Conservation (phyloP, 2,888 invertebrate genomes). For the Machimus rusticus region DNA sequence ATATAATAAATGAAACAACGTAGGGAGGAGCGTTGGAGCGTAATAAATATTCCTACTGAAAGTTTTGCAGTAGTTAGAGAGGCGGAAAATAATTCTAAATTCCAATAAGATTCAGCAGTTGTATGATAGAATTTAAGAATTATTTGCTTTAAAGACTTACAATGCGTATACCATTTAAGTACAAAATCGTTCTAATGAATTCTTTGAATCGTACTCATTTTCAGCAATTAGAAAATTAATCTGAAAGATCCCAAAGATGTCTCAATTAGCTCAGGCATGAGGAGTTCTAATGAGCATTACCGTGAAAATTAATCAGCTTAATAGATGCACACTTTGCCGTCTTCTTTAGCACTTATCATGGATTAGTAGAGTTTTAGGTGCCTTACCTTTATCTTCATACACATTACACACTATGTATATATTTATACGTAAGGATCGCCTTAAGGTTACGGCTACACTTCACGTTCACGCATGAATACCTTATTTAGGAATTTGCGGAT, state of each 20-base stretch:
- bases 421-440: background rate
- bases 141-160: background rate
- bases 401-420: too few relatives aligned
- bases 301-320: background rate
- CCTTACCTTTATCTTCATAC: background rate
- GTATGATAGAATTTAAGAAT: too few relatives aligned
- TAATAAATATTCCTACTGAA: too few relatives aligned
- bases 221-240: background rate
- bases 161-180: background rate
- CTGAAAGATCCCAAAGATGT: background rate
- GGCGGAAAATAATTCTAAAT: too few relatives aligned
- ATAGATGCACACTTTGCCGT: background rate
- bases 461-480: background rate
- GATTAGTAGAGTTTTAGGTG: background rate
- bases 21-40: background rate
- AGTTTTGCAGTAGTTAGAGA: background rate
- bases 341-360: background rate
- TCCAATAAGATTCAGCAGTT: too few relatives aligned
- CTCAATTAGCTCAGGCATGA: background rate
- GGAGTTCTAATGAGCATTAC: background rate
- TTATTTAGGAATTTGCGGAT: background rate
- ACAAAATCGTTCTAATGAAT: background rate
- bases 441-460: background rate
- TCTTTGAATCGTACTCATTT: background rate
- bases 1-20: background rate